phyloP scores from a whole-genome alignment of 2,888 invertebrate species.

The Drosophila phalerata region DNA sequence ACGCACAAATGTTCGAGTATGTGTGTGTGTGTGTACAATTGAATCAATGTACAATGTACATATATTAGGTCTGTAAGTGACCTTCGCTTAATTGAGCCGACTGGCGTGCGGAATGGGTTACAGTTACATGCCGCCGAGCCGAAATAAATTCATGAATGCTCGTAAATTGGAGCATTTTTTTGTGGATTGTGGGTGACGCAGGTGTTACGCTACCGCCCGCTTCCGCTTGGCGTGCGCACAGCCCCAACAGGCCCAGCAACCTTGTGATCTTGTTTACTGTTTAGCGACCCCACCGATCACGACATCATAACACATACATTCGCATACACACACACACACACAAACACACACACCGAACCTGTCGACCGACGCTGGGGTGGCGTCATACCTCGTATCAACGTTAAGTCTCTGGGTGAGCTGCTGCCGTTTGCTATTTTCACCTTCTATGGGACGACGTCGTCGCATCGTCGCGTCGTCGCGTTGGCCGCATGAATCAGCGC shows the following conservation, averaged over 20 bases:
- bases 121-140: constrained; percentile 37
- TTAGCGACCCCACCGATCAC: constrained; percentile 75
- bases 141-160: constrained; percentile 26
- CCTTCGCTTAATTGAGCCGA: constrained; percentile 67
- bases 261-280: constrained; percentile 83
- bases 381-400: constrained; percentile 64
- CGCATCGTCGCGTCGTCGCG: constrained; percentile 66
- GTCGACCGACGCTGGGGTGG: constrained; percentile 72
- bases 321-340: constrained; percentile 15
- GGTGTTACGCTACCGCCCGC: constrained; percentile 67
- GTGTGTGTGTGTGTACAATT: constrained; percentile 3
- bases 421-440: constrained; percentile 73
- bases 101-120: constrained; percentile 50
- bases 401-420: constrained; percentile 59
- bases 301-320: constrained; percentile 50
- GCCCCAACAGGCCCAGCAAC: constrained; percentile 63
- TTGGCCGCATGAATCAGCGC: constrained; percentile 79
- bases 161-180: constrained; percentile 43
- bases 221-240: constrained; percentile 80
- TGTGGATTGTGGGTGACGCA: constrained; percentile 54
- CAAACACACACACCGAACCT: constrained; percentile 48
- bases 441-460: constrained; percentile 68
- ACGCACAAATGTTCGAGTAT: constrained; percentile 6
- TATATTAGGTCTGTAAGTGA: constrained; percentile 58
- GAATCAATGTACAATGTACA: background rate